Evolutionary conservation across 2,888 invertebrate genomes (phyloP), one percentile per base, ranked within the genome.

Genomic region (Melanostoma scalare): DNA sequence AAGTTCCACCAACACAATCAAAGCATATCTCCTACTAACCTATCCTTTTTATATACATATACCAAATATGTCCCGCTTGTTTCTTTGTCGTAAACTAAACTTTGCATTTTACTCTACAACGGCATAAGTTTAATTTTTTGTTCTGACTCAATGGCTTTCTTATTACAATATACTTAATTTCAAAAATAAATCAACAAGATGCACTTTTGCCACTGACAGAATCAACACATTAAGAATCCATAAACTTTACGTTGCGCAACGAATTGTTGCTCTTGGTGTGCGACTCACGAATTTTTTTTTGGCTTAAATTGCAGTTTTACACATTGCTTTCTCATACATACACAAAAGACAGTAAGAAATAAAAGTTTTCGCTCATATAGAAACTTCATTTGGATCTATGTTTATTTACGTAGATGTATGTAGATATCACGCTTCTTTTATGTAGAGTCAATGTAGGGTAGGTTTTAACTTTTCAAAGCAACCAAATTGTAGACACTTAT

Each of bases 161-260:
- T 82, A 67, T 84, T 31, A 84, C 69, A 78, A 78, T 65, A 65
- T 71, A 84, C 78, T 60, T 79, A 75, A 79, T 84, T 84, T 75
- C 50, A 67, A 78, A 84, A 84, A 84, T 84, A 84, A 79, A 84
- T 84, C 84, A 84, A 84, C 84, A 75, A 75, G 74, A 84, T 79
- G 84, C 79, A 84, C 79, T 74, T 84, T 79, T 79, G 84, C 74
- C 69, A 56, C 79, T 84, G 84, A 84, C 84, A 84, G 79, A 79
- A 84, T 84, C 84, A 84, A 84, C 84, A 84, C 84, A 79, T 84
- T 84, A 84, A 84, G 84, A 74, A 71, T 67, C 79, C 84, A 84
- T 84, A 84, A 84, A 84, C 71, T 74, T 84, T 84, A 10, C 69
- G 78, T 84, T 84, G 73, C 78, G 74, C 78, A 78, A 79, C 71